phyloP scores from a whole-genome alignment of 2,888 invertebrate genomes.

The Anticlea derivata region DNA sequence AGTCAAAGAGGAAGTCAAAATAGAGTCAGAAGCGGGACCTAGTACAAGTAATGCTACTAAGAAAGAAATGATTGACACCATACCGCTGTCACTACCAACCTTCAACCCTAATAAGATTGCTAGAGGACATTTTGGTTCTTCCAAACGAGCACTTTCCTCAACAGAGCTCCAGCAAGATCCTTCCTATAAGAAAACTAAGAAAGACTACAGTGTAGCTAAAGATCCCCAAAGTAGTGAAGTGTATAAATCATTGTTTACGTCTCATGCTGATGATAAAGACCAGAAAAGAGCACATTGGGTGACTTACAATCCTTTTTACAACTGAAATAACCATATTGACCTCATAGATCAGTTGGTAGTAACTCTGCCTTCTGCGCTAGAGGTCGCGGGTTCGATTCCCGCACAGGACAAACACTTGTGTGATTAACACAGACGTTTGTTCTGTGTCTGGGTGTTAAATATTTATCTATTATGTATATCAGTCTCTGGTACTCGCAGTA shows the following conservation, averaged over 20 bases:
- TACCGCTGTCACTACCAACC: conserved; percentile 72
- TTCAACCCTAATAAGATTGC: conserved; percentile 71
- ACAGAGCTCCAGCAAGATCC: conserved; percentile 84
- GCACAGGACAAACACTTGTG: too few relatives aligned
- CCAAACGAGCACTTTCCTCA: conserved; percentile 63
- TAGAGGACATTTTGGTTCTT: conserved; percentile 73
- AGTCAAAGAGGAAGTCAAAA: conserved; percentile 56
- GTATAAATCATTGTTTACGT: conserved; percentile 97
- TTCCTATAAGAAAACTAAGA: conserved; percentile 89
- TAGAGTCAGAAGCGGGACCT: conserved; percentile 61
- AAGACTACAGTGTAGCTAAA: conserved; percentile 93
- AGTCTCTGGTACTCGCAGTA: too few relatives aligned
- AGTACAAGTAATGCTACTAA: conserved; percentile 60
- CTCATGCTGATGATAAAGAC: conserved; percentile 92
- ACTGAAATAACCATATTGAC: conserved; percentile 80
- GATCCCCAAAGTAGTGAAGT: conserved; percentile 96
- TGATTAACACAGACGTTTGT: too few relatives aligned
- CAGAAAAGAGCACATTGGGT: conserved; percentile 98
- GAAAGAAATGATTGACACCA: conserved; percentile 74
- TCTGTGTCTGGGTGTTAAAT: too few relatives aligned
- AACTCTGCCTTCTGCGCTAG: too few relatives aligned
- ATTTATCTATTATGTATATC: too few relatives aligned
- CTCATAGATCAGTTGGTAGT: too few relatives aligned
- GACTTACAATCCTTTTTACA: conserved; percentile 98
- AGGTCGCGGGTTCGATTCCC: too few relatives aligned